Evolutionary conservation across 2,113 vertebrate genomes (phyloP).

Genomic region (Eudyptes chrysolophus): DNA sequence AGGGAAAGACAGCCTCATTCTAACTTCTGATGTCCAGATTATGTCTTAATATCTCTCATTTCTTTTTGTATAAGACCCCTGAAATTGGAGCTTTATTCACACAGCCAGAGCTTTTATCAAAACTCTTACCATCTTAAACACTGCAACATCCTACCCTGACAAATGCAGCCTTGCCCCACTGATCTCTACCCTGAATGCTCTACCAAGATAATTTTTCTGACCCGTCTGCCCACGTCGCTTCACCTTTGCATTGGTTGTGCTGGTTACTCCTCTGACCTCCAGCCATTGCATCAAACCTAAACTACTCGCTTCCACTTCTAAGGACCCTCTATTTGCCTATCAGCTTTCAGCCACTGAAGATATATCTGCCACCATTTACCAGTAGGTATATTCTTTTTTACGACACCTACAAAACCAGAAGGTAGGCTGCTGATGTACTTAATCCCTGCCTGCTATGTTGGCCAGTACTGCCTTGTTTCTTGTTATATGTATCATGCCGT

Average conservation of each 20-base stretch:
- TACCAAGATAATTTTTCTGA: neutral
- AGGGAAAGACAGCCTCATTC: neutral
- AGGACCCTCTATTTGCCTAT: neutral
- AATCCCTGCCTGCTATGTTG: neutral
- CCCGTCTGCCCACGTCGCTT: neutral
- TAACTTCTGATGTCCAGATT: neutral
- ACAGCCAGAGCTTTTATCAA: neutral
- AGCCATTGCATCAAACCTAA: neutral
- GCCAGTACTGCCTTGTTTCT: neutral
- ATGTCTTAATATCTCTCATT: neutral
- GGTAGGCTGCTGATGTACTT: neutral
- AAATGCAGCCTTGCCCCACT: neutral
- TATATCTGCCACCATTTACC: neutral
- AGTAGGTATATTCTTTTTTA: neutral
- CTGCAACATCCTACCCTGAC: neutral
- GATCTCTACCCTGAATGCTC: neutral
- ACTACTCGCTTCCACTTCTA: neutral
- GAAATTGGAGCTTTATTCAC: neutral
- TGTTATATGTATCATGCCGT: accelerated
- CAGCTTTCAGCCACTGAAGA: neutral
- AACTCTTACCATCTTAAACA: neutral
- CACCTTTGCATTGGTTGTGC: neutral
- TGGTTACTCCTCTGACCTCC: neutral
- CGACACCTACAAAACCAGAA: neutral
- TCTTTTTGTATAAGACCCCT: neutral